Evolutionary conservation across 2,888 invertebrate genomes (phyloP).

Genomic region (Galeopsomyia nigrocyanea): DNA sequence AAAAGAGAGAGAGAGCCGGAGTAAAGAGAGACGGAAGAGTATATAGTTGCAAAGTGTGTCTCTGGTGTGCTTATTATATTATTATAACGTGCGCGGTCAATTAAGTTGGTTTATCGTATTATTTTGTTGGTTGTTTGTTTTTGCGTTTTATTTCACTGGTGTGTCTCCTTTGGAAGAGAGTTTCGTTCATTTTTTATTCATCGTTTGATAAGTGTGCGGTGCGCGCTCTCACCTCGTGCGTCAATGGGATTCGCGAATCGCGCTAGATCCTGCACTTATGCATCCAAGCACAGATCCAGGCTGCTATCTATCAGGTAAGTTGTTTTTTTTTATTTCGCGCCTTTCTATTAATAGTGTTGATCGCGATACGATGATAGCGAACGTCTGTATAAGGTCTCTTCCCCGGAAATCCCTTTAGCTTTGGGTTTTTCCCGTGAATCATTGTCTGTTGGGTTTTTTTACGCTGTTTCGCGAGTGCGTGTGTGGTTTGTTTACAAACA

Average conservation of each 20-base stretch:
- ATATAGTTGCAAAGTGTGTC: no score
- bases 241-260: slow-evolving; percentile 63
- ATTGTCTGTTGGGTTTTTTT: neutral
- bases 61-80: no score
- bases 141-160: no score
- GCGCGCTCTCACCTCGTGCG: slow-evolving; percentile 40
- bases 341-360: slow-evolving; percentile 39
- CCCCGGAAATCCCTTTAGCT: neutral
- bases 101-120: no score
- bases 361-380: neutral
- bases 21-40: no score
- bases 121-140: no score
- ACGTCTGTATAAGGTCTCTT: neutral
- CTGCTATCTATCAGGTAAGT: slow-evolving; percentile 58
- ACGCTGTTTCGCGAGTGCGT: no score
- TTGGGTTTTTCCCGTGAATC: neutral
- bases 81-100: no score
- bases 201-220: neutral
- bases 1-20: no score
- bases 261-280: slow-evolving; percentile 59
- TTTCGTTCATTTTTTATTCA: neutral
- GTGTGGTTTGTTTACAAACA: no score
- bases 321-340: slow-evolving; percentile 31
- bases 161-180: no score
- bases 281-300: slow-evolving; percentile 60